Evolutionary conservation across 2,797 vertebrate species (phyloP), one percentile per base, ranked within the genome.

Genomic region (Hapalemur alaotrensis): DNA sequence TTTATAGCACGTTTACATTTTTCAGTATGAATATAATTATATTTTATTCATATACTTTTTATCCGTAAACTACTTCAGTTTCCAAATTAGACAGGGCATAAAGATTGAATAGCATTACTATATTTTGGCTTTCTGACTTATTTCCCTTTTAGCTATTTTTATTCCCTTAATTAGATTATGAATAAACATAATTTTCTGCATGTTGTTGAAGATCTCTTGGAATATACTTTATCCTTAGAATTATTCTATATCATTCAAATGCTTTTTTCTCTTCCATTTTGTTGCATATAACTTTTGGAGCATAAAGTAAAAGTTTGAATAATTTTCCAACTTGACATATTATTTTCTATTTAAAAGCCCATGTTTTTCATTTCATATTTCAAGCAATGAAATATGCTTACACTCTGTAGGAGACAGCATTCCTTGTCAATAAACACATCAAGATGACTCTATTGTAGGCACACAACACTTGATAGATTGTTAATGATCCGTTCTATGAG

Each of bases 261-360:
- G 28, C 4, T 46, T 4, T 18, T 46, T 94, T 89, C 13, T 73
- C 2, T 84, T 91, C 8, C 15, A 46, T 87, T 93, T 89, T 96
- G 48, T 48, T 73, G 30, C 23, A 11, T 85, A n/a, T 52, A 82
- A 63, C 1, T 70, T 87, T 89, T 69, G 35, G 63, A 69, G 12
- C 2, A 12, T 14, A 30, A 7, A 85, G 9, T 89, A 80, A 95
- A 87, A 57, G 4, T 46, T 38, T 65, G 7, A 50, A 92, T 50
- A 67, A 15, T 63, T 83, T 82, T 93, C 84, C n/a, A 54, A 65
- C 15, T 52, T 46, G 54, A 11, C 4, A 30, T 4, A 5, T 89
- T 59, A 38, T 93, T 96, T 88, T 91, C 43, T 96, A 46, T 76
- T 86, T 79, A 61, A 93, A 90, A 93, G 30, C 0, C 8, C 30